phyloP scores from a whole-genome alignment of 2,797 vertebrate species.

The Lophotriccus pileatus region DNA sequence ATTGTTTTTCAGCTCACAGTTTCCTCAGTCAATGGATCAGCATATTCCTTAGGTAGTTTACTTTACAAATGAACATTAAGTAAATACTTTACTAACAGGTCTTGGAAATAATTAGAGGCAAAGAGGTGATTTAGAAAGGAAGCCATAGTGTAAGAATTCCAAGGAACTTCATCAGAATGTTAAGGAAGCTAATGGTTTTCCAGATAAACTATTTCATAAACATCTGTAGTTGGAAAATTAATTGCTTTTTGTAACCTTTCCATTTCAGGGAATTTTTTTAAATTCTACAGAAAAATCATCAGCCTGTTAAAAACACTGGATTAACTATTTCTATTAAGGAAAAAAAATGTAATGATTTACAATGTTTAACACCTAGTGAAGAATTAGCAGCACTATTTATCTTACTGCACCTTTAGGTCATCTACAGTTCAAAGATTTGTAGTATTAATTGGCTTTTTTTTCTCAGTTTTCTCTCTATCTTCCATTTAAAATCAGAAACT shows the following conservation, averaged over 20 bases:
- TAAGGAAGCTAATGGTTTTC: neutral
- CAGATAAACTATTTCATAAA: neutral
- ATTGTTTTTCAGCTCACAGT: neutral
- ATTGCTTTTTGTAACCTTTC: neutral
- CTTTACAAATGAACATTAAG: neutral
- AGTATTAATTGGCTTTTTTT: neutral
- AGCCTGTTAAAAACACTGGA: neutral
- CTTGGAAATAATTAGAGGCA: neutral
- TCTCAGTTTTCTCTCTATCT: neutral
- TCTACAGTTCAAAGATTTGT: neutral
- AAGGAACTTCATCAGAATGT: neutral
- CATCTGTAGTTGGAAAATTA: neutral
- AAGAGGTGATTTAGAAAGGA: neutral
- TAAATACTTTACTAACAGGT: neutral
- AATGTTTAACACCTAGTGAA: neutral
- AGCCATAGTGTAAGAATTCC: neutral
- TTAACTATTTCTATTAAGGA: neutral
- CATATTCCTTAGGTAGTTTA: neutral
- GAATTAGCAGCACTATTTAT: neutral
- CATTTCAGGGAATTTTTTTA: neutral
- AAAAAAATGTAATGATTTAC: neutral
- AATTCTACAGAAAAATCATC: neutral
- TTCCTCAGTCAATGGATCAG: neutral
- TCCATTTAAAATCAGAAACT: neutral
- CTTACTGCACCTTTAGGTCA: neutral